These are phyloP conservation scores for Poecilia gillii DNA, from an alignment of 2,797 vertebrate species.

Conservation along the genomic window DNA sequence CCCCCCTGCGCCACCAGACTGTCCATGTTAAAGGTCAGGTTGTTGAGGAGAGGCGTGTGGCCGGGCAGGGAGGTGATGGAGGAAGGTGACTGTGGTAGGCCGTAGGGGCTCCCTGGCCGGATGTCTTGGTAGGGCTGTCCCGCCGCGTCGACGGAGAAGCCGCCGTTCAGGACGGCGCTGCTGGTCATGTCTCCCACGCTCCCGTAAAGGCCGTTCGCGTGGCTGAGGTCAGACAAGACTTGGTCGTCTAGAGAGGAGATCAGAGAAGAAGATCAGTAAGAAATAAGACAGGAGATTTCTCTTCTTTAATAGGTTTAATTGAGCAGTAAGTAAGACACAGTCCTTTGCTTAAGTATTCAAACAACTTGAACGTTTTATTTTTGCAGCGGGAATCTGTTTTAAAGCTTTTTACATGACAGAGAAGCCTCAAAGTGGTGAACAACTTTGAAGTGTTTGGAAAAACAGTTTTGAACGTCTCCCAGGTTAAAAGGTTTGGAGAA, in stretches of 20 bases:
- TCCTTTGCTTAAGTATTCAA: background rate
- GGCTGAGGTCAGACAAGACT: constrained; percentile 95
- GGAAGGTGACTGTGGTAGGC: constrained; percentile 94
- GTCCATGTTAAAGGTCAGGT: constrained; percentile 94
- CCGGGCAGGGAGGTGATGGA: constrained; percentile 93
- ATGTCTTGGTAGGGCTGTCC: constrained; percentile 96
- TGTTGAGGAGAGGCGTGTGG: constrained; percentile 93
- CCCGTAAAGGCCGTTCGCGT: constrained; percentile 89
- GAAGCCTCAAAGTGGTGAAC: background rate
- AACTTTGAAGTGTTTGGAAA: background rate
- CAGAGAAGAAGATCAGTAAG: background rate
- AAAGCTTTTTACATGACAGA: background rate
- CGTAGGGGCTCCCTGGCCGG: constrained; percentile 92
- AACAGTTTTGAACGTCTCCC: background rate
- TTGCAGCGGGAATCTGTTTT: background rate
- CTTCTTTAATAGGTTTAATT: background rate
- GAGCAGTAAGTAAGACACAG: background rate
- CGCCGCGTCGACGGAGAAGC: constrained; percentile 89
- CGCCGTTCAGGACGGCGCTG: constrained; percentile 87
- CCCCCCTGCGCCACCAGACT: constrained; percentile 87
- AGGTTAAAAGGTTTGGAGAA: background rate
- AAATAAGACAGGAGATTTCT: background rate
- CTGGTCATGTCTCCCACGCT: constrained; percentile 87
- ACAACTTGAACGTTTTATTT: background rate
- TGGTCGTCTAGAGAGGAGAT: constrained; percentile 88